These are phyloP conservation scores for Forbesichthys papilliferus DNA, from an alignment of 2,113 vertebrate genomes.

Conservation along the genomic window DNA sequence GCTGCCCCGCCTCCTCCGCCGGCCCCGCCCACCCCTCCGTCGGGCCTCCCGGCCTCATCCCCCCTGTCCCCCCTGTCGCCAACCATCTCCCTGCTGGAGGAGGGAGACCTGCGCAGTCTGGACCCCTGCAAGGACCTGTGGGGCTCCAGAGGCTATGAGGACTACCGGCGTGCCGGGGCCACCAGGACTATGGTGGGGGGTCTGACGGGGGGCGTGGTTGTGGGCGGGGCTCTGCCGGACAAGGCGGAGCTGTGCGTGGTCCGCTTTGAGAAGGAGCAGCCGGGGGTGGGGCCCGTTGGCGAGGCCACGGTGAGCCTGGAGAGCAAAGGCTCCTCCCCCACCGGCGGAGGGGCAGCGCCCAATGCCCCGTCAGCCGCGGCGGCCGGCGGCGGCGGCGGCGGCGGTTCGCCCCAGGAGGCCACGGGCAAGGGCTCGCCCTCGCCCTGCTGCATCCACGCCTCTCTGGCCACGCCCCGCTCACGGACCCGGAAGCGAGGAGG, in stretches of 20 bases:
- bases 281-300: conserved; percentile 70
- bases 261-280: conserved; percentile 82
- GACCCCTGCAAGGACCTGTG: conserved; percentile 85
- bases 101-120: conserved; percentile 81
- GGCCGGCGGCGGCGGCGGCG: conserved; percentile 50
- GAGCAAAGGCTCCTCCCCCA: conserved; percentile 76
- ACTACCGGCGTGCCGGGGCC: conserved; percentile 83
- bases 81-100: conserved; percentile 78
- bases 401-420: conserved; percentile 72
- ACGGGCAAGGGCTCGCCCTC: conserved; percentile 74
- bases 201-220: conserved; percentile 78
- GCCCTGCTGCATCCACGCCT: conserved; percentile 81
- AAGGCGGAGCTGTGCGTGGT: conserved; percentile 82
- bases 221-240: conserved; percentile 67
- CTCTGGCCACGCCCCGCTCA: conserved; percentile 75
- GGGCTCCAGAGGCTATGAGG: conserved; percentile 87
- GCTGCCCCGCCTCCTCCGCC: conserved; percentile 74
- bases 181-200: conserved; percentile 78
- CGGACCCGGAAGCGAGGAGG: conserved; percentile 79
- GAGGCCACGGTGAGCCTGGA: conserved; percentile 77
- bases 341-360: conserved; percentile 66
- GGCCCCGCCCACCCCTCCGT: conserved; percentile 73
- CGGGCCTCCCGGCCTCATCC: conserved; percentile 65
- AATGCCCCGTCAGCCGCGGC: conserved; percentile 69
- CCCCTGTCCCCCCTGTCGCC: conserved; percentile 76